Evolutionary conservation across 2,113 vertebrate species (phyloP).

Genomic region (Illadopsis cleaveri): DNA sequence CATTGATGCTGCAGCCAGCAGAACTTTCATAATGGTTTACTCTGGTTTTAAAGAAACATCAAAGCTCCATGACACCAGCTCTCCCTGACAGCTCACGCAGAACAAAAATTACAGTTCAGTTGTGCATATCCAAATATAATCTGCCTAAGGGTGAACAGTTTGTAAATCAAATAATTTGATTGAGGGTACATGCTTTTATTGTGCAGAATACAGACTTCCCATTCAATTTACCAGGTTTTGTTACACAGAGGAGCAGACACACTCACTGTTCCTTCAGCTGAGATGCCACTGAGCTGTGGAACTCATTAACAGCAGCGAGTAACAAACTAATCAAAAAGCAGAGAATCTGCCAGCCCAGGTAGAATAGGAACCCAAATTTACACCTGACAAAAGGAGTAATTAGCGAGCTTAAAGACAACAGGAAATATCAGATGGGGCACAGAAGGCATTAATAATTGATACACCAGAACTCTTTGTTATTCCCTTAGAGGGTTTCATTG

Average conservation of each 20-base stretch:
- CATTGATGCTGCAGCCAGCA: not conserved
- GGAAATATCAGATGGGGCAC: slow-evolving; percentile 65
- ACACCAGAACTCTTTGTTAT: slow-evolving; percentile 55
- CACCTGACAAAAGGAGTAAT: slow-evolving; percentile 73
- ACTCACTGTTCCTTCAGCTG: not conserved
- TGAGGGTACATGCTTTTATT: slow-evolving; percentile 28
- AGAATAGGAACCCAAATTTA: slow-evolving; percentile 63
- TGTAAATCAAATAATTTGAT: slow-evolving; percentile 56
- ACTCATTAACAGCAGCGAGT: slow-evolving; percentile 59
- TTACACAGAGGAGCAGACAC: not conserved
- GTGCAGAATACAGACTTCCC: not conserved
- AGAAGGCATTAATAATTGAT: slow-evolving; percentile 71
- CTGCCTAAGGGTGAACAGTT: slow-evolving; percentile 70
- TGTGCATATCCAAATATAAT: slow-evolving; percentile 61
- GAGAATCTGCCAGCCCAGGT: slow-evolving; percentile 59
- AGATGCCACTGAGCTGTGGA: slow-evolving; percentile 40
- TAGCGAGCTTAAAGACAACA: slow-evolving; percentile 69
- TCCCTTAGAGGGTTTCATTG: slow-evolving; percentile 62
- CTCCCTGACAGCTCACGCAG: slow-evolving; percentile 44
- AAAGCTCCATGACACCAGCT: slow-evolving; percentile 45
- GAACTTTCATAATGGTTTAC: slow-evolving; percentile 39
- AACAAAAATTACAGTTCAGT: not conserved
- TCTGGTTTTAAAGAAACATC: slow-evolving; percentile 59
- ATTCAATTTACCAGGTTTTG: not conserved
- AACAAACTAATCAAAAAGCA: slow-evolving; percentile 58